Evolutionary conservation across 2,113 vertebrate genomes (phyloP).

Genomic region (Neodon shergylaensis): DNA sequence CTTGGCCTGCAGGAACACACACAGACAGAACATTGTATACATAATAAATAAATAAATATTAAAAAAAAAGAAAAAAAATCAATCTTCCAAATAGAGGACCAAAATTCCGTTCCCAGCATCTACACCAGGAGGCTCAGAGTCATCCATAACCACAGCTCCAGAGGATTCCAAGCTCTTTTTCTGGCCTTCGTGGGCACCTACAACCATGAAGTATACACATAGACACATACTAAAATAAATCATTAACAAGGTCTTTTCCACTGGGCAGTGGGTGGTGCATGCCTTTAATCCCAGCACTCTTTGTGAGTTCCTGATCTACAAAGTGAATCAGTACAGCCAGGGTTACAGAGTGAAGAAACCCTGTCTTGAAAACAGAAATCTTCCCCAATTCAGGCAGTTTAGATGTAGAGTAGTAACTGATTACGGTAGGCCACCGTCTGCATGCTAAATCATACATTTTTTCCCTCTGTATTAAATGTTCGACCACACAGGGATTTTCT

Average conservation of each 20-base stretch:
- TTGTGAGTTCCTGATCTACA: too few relatives aligned
- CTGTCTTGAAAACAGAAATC: neutral
- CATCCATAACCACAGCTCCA: neutral
- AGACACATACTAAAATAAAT: neutral
- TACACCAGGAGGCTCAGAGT: neutral
- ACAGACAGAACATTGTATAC: too few relatives aligned
- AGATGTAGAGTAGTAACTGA: neutral
- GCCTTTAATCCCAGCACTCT: too few relatives aligned
- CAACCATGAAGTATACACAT: neutral
- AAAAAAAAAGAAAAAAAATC: too few relatives aligned
- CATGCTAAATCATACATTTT: neutral
- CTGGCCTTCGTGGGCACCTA: neutral
- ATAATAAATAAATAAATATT: too few relatives aligned
- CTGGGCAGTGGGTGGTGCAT: too few relatives aligned
- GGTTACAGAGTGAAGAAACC: too few relatives aligned
- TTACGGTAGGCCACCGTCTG: neutral
- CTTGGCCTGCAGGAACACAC: too few relatives aligned
- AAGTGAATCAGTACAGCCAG: too few relatives aligned
- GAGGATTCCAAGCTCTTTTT: neutral
- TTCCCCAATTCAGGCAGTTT: neutral
- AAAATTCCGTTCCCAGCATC: neutral
- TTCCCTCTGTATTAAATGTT: neutral
- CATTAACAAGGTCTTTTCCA: neutral
- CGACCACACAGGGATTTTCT: neutral
- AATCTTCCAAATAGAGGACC: neutral